Evolutionary conservation across 1,140 invertebrate species (phyloP).

Genomic region (Zaprionus ghesquierei): DNA sequence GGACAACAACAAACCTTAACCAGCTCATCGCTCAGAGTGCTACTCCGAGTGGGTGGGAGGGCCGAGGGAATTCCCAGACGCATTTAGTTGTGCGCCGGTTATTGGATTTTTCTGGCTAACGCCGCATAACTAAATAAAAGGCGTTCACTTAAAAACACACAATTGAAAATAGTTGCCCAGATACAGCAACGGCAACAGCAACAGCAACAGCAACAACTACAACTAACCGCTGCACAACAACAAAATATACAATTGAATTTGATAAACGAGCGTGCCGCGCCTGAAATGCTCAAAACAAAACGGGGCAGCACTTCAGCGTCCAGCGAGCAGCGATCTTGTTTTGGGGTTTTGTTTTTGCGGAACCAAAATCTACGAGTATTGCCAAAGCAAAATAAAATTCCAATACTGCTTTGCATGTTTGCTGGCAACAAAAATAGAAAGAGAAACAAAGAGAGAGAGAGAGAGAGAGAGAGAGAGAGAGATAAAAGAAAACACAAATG

Average conservation of each 20-base stretch:
- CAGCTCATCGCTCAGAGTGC: slow-evolving; percentile 35
- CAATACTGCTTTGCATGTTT: slow-evolving; percentile 61
- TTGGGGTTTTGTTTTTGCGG: slow-evolving; percentile 18
- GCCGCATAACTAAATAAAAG: slow-evolving; percentile 65
- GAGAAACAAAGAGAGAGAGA: too few species aligned
- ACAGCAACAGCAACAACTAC: slow-evolving; percentile 48
- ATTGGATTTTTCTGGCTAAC: slow-evolving; percentile 51
- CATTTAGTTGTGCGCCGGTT: slow-evolving; percentile 44
- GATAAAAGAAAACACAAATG: not conserved
- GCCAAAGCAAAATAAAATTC: slow-evolving; percentile 69
- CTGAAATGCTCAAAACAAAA: slow-evolving; percentile 45
- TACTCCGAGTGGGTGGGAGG: not conserved
- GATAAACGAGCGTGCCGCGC: slow-evolving; percentile 48
- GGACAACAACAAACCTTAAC: slow-evolving; percentile 14
- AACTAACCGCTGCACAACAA: slow-evolving; percentile 38
- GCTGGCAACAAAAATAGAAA: slow-evolving; percentile 4
- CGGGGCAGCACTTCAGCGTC: slow-evolving; percentile 1
- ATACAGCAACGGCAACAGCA: slow-evolving; percentile 30
- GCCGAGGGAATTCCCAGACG: slow-evolving; percentile 40
- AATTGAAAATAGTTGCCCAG: slow-evolving; percentile 28
- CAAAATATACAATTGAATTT: slow-evolving; percentile 52
- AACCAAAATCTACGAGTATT: slow-evolving; percentile 34
- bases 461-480: slow-evolving; percentile 9
- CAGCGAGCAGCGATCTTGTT: slow-evolving; percentile 15
- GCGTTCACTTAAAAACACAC: slow-evolving; percentile 64